These are phyloP conservation scores for Girardinus metallicus DNA, from an alignment of 2,797 vertebrate species.

Conservation along the genomic window DNA sequence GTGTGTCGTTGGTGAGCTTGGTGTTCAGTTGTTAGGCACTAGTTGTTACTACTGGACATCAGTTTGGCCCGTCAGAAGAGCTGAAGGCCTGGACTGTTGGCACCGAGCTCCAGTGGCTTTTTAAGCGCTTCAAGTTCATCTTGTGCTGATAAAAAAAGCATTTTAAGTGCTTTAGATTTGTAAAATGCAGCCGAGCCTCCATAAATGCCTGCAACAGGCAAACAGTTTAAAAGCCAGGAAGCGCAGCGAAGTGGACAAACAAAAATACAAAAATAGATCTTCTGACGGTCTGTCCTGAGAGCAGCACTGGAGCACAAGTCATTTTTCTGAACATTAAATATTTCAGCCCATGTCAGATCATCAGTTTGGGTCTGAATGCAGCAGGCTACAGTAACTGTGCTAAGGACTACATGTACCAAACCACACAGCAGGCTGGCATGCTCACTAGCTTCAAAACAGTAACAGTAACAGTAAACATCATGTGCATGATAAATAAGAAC, in stretches of 20 bases:
- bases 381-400: background rate
- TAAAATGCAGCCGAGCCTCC: background rate
- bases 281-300: background rate
- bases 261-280: background rate
- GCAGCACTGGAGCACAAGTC: background rate
- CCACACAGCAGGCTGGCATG: background rate
- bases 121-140: slow-evolving; percentile 6
- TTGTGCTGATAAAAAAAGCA: slow-evolving; percentile 4
- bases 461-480: background rate
- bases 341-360: background rate
- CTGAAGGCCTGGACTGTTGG: slow-evolving; percentile 29
- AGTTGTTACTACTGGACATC: slow-evolving; percentile 28
- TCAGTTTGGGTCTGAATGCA: background rate
- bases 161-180: background rate
- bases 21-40: slow-evolving; percentile 53
- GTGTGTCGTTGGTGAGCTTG: background rate
- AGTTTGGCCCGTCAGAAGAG: slow-evolving; percentile 5
- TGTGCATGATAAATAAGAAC: background rate
- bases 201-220: background rate
- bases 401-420: background rate
- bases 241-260: background rate
- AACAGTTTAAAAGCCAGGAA: background rate
- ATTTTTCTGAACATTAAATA: background rate
- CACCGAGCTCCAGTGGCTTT: slow-evolving; percentile 7
- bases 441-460: background rate